Conservation (phyloP, 1,140 invertebrate genomes). For the Trichoplusia ni region DNA sequence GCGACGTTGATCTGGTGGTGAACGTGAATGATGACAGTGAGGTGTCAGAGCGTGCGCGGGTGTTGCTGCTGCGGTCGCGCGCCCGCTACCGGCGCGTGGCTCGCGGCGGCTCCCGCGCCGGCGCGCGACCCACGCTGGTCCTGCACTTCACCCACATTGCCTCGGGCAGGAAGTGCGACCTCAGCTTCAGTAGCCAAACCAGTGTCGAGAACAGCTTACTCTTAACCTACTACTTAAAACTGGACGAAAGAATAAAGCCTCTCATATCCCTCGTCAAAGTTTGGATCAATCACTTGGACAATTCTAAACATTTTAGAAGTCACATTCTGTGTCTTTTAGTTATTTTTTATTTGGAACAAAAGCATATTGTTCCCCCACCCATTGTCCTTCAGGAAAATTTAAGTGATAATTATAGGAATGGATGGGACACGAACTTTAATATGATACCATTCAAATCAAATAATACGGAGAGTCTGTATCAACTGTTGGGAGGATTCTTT, state of each 20-base stretch:
- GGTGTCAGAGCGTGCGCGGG: no score
- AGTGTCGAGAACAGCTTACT: not conserved
- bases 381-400: not conserved
- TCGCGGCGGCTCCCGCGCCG: no score
- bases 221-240: not conserved
- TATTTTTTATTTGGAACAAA: constrained; percentile 11
- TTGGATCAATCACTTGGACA: not conserved
- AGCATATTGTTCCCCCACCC: not conserved
- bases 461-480: not conserved
- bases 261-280: not conserved
- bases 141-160: no score
- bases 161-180: no score
- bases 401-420: not conserved
- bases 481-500: constrained; percentile 18
- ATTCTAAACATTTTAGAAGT: not conserved
- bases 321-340: not conserved
- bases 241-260: not conserved
- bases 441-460: not conserved
- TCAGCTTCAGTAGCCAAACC: not conserved
- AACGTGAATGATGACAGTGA: not conserved
- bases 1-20: not conserved
- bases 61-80: not conserved
- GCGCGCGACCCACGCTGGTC: no score
- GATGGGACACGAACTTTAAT: not conserved
- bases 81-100: not conserved